phyloP scores from a whole-genome alignment of 1,140 invertebrate species.

The Ditylenchus dipsaci region DNA sequence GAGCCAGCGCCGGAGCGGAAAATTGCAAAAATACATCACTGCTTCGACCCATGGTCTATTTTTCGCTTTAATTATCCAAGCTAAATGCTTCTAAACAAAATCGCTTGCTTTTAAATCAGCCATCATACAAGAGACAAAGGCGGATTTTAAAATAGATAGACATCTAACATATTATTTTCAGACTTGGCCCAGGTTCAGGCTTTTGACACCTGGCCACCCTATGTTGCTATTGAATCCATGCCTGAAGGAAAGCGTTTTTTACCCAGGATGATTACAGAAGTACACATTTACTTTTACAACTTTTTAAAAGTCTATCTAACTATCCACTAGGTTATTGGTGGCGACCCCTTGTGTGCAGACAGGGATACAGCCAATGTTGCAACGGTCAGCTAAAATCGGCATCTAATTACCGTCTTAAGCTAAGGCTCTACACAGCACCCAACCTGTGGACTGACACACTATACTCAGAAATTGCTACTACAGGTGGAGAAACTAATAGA shows the following conservation, averaged over 20 bases:
- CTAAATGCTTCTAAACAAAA: too few relatives aligned
- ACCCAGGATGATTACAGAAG: conserved; percentile 27
- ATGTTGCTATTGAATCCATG: conserved; percentile 38
- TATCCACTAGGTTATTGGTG: conserved; percentile 32
- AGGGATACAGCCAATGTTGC: conserved; percentile 32
- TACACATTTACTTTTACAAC: conserved; percentile 14
- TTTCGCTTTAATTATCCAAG: too few relatives aligned
- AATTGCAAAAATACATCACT: too few relatives aligned
- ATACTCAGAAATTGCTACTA: conserved; percentile 48
- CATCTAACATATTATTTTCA: conserved; percentile 26
- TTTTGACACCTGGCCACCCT: conserved; percentile 52
- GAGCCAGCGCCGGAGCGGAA: too few relatives aligned
- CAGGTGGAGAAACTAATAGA: conserved; percentile 44
- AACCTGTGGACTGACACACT: conserved; percentile 51
- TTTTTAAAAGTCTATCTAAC: not conserved
- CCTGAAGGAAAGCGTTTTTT: conserved; percentile 30
- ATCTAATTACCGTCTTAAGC: conserved; percentile 45
- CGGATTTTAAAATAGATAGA: too few relatives aligned
- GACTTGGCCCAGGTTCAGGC: conserved; percentile 52
- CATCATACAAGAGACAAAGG: too few relatives aligned
- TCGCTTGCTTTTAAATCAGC: too few relatives aligned
- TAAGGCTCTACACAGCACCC: conserved; percentile 48
- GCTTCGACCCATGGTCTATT: too few relatives aligned
- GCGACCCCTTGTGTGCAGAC: conserved; percentile 39
- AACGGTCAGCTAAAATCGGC: conserved; percentile 52